Base-by-base conservation (phyloP, 1,140 invertebrate species). In the Diorhabda carinulata region DNA sequence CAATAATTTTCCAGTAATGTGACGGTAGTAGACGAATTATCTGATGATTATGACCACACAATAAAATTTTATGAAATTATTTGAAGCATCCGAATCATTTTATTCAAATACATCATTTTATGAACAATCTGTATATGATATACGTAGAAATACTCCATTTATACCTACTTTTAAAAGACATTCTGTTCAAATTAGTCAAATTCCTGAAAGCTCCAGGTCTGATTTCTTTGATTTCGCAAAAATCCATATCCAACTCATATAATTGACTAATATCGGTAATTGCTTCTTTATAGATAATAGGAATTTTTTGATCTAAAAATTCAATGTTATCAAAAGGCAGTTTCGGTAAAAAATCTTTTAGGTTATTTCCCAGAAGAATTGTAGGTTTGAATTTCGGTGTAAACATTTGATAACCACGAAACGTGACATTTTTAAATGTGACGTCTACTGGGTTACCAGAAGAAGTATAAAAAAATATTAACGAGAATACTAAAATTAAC, bases 351-450 rank as follows among this genome's bases (percentile, higher is more conserved):
- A 73, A 44, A 42, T 68, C 66, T 65, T 76, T 74, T 7, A 74
- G 59, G 47, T 10, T 70, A 52, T 73, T 69, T 6, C 71, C 69
- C 6, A 42, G 61, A 4, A 25, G 2, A 2, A 76, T 74, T 5
- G 69, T 69, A 43, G 67, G 68, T 7, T 66, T 71, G 66, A 74
- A 76, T 69, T 73, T 74, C 7, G 68, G 62, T 3, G 68, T 73
- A 58, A 68, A 74, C 56, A 73, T 69, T 58, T 67, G 72, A 59
- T 72, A 74, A 5, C 71, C 71, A 64, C 64, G 43, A 65, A 74
- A 62, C 4, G 65, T 65, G 3, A 74, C 75, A 72, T 76, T 73
- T 71, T 71, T 70, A n/a, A 76, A 76, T 5, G 73, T 70, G 4
- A 67, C 41, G 9, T 67, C 65, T n/a, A 44, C 43, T 8, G 10